phyloP scores from a whole-genome alignment of 2,888 invertebrate genomes.

The Yponomeuta sedellus region DNA sequence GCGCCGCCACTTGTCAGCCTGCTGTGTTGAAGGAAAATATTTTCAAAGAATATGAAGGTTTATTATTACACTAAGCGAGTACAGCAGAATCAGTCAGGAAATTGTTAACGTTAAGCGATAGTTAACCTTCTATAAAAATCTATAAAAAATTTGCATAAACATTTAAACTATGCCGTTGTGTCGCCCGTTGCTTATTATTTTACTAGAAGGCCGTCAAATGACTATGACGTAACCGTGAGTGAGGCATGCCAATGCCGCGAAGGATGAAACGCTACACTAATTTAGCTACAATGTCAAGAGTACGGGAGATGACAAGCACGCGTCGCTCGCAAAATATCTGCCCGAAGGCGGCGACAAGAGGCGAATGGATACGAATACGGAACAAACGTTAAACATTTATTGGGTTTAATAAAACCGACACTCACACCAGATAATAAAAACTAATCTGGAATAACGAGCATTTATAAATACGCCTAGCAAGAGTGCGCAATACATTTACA shows the following conservation, averaged over 20 bases:
- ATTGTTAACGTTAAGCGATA: background rate
- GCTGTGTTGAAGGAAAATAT: background rate
- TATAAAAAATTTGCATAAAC: background rate
- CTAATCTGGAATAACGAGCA: background rate
- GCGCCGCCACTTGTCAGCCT: conserved; percentile 1
- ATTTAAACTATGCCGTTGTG: background rate
- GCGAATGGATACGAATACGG: background rate
- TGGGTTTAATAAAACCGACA: background rate
- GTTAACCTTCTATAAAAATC: background rate
- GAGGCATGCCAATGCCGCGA: conserved; percentile 45
- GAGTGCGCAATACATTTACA: background rate
- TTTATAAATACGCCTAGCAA: background rate
- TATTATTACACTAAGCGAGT: too few species aligned
- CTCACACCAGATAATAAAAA: background rate
- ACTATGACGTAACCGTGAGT: conserved; percentile 42
- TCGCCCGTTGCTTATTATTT: conserved; percentile 14
- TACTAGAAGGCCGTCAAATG: conserved; percentile 22
- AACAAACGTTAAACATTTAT: background rate
- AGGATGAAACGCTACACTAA: conserved; percentile 31
- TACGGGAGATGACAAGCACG: conserved; percentile 36
- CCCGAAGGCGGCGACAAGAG: background rate
- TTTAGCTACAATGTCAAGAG: conserved; percentile 62
- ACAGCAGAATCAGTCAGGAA: too few species aligned
- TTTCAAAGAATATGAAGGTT: background rate
- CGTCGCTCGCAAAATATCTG: background rate